Conservation (phyloP, 30 jellyfish, hydroid and myxozoan genomes). For the Catostylus mosaicus region DNA sequence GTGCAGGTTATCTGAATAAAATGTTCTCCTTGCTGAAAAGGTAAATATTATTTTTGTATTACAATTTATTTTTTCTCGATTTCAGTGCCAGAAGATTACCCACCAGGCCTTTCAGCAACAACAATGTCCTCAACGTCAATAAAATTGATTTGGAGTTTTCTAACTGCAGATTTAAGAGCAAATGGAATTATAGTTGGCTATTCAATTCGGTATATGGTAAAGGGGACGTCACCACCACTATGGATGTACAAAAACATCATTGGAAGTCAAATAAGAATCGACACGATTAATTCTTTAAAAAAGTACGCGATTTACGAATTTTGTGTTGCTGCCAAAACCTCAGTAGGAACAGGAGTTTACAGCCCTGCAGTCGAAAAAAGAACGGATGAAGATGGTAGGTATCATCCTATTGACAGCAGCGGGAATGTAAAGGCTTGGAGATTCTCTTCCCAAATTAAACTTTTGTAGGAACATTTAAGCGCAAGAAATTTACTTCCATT, state of each 20-base stretch:
- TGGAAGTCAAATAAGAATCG: not conserved
- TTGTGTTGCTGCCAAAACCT: constrained; percentile 51
- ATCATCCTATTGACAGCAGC: no score
- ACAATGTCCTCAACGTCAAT: constrained; percentile 4
- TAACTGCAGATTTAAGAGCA: not conserved
- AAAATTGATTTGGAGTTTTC: constrained; percentile 15
- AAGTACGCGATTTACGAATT: constrained; percentile 34
- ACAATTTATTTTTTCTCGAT: no score
- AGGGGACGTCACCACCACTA: not conserved
- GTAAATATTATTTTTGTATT: no score
- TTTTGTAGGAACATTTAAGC: no score
- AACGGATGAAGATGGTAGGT: constrained; percentile 31
- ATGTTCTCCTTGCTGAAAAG: no score
- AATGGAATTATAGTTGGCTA: constrained; percentile 38
- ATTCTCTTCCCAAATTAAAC: no score
- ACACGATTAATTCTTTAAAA: not conserved
- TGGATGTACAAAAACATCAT: constrained; percentile 10
- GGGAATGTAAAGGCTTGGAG: no score
- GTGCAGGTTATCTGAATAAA: no score
- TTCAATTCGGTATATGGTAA: not conserved
- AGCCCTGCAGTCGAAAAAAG: constrained; percentile 28
- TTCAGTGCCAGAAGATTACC: constrained; percentile 54
- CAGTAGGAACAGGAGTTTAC: constrained; percentile 48
- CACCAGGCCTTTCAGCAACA: constrained; percentile 14
- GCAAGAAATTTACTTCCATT: no score